Conservation (phyloP, 2,797 vertebrate species). For the Garrulus glandarius region DNA sequence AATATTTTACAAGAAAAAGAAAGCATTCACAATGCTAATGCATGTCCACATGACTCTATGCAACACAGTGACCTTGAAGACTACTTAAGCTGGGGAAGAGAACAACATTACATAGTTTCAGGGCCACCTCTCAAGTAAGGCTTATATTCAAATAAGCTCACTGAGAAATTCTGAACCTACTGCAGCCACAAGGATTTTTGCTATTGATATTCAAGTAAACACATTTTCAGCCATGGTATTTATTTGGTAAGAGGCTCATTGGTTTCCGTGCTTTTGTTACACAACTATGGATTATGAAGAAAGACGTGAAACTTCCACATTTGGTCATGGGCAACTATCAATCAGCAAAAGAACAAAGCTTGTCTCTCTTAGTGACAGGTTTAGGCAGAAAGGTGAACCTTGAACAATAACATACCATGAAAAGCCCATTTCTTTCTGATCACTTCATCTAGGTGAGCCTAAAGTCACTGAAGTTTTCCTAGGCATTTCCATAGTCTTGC, state of each 20-base stretch:
- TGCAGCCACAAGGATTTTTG: background rate
- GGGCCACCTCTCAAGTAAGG: background rate
- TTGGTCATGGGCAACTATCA: background rate
- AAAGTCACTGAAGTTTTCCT: background rate
- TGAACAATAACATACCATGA: background rate
- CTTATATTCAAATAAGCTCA: background rate
- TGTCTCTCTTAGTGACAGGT: background rate
- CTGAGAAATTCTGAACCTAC: background rate
- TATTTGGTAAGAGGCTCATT: background rate
- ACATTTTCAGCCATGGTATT: background rate
- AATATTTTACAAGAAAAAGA: background rate
- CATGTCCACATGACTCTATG: background rate
- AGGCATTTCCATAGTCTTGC: background rate
- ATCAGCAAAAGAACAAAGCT: background rate
- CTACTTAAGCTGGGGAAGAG: background rate
- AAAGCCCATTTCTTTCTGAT: background rate
- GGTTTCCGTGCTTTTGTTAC: background rate
- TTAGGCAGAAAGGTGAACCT: background rate
- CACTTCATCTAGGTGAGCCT: background rate
- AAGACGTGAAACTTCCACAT: background rate
- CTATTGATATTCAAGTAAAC: background rate
- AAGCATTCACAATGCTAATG: background rate
- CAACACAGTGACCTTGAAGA: background rate
- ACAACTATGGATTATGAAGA: background rate
- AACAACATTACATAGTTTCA: background rate